A percentile compares a stretch with the other conserved stretches of the same genome.
These are phyloP conservation scores for Eurois occulta DNA, from an alignment of 2,888 invertebrate species.

Conservation along the genomic window DNA sequence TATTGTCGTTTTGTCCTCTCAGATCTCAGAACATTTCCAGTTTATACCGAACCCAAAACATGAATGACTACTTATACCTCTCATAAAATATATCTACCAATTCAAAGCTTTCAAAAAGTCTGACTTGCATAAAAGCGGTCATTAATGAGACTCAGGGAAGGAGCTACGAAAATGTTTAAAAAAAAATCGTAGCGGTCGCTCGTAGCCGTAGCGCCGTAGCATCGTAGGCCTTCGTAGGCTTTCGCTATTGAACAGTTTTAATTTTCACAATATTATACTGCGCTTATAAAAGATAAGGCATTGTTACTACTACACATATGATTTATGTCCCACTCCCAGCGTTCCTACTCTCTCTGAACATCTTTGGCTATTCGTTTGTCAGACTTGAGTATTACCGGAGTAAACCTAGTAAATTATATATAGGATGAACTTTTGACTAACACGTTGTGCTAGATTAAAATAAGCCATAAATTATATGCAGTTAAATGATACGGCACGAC, in stretches of 20 bases:
- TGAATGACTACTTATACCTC: not conserved
- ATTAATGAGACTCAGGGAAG: conserved; percentile 2
- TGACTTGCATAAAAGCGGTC: conserved; percentile 39
- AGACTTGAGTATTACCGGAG: conserved; percentile 51
- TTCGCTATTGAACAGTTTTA: conserved; percentile 18
- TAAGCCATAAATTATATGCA: conserved; percentile 64
- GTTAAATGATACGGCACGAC: conserved; percentile 50
- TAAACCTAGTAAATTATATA: conserved; percentile 58
- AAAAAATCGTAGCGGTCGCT: conserved; percentile 35
- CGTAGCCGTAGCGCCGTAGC: conserved; percentile 45
- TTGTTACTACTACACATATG: conserved; percentile 38
- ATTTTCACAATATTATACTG: conserved; percentile 26
- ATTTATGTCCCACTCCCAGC: conserved; percentile 55
- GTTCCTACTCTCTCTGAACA: conserved; percentile 42
- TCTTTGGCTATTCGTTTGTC: conserved; percentile 55
- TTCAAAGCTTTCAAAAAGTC: conserved; percentile 29
- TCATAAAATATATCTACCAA: not conserved
- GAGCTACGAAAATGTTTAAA: conserved; percentile 17
- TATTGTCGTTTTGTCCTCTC: not conserved
- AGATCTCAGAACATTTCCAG: not conserved
- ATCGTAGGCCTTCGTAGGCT: conserved; percentile 27
- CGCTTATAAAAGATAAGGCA: conserved; percentile 44
- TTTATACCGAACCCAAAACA: conserved; percentile 3
- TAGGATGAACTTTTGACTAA: conserved; percentile 42
- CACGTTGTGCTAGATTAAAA: conserved; percentile 44